A percentile compares a stretch with the other conserved stretches of the same genome.
Conservation (phyloP, 2,797 vertebrate genomes). For the Alouatta caraya region DNA sequence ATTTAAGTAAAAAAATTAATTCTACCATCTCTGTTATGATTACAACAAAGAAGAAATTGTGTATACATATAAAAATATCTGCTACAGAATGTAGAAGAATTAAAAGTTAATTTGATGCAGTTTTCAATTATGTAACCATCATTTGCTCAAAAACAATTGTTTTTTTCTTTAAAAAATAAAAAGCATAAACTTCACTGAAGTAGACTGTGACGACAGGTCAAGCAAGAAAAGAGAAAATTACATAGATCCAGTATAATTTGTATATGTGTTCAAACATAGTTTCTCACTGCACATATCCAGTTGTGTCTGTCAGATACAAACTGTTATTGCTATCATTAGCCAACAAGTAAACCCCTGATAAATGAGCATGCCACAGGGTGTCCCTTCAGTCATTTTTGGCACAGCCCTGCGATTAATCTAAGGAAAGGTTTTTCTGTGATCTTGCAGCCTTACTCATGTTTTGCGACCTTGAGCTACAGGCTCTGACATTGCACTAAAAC, state of each 20-base stretch:
- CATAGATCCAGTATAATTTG: conserved; percentile 54
- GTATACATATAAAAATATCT: neutral
- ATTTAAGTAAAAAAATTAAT: neutral
- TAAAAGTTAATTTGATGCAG: neutral
- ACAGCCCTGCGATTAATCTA: conserved; percentile 70
- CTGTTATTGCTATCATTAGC: conserved; percentile 67
- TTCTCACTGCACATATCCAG: conserved; percentile 35
- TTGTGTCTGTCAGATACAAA: conserved; percentile 70
- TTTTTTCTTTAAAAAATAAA: neutral
- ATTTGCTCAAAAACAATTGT: neutral
- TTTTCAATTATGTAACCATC: neutral
- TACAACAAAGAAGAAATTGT: neutral
- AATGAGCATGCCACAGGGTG: conserved; percentile 55
- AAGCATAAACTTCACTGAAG: neutral
- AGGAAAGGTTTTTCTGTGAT: conserved; percentile 42
- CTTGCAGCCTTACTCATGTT: neutral
- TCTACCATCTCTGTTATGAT: neutral
- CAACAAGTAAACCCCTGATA: conserved; percentile 72
- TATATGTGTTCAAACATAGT: conserved; percentile 53
- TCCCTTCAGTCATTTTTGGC: conserved; percentile 46
- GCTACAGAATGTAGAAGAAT: neutral
- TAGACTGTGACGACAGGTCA: neutral
- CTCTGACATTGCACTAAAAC: conserved; percentile 46
- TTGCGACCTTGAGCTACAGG: conserved; percentile 50
- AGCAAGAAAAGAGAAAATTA: conserved; percentile 35